A percentile compares a stretch with the other conserved stretches of the same genome.
Evolutionary conservation across 2,888 invertebrate species (phyloP).

Genomic region (Cantharis nigra): DNA sequence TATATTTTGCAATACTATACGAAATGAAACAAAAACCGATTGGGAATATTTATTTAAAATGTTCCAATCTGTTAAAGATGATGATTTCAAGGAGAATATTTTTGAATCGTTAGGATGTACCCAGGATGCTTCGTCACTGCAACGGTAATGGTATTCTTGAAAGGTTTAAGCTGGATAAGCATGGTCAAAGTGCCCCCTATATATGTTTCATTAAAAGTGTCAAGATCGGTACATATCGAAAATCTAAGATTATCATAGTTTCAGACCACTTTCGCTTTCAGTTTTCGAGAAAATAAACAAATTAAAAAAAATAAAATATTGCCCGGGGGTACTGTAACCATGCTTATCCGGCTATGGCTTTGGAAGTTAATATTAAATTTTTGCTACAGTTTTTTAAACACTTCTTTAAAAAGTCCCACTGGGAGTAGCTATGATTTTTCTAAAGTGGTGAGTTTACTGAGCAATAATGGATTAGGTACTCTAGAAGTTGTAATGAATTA

Average conservation of each 20-base stretch:
- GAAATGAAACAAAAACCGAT: constrained; percentile 62
- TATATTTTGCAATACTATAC: constrained; percentile 75
- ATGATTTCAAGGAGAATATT: constrained; percentile 9
- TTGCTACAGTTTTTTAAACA: background rate
- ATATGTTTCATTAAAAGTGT: too few species aligned
- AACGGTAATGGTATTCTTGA: background rate
- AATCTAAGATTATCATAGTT: too few species aligned
- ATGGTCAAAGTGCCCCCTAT: too few species aligned
- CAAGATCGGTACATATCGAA: too few species aligned
- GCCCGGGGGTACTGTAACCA: too few species aligned
- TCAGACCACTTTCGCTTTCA: too few species aligned
- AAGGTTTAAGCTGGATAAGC: too few species aligned
- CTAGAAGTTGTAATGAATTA: constrained; percentile 10
- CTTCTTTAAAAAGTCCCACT: background rate
- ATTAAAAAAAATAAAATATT: too few species aligned
- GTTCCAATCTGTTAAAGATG: constrained; percentile 40
- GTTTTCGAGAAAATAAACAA: too few species aligned
- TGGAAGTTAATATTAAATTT: background rate
- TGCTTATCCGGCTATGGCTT: background rate
- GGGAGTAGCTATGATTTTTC: background rate
- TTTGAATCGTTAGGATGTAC: constrained; percentile 31
- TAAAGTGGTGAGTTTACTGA: constrained; percentile 2
- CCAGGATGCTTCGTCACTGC: constrained; percentile 7
- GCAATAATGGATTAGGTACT: constrained; percentile 5
- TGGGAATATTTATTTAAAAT: constrained; percentile 65